These are phyloP conservation scores for Tenthredo amoena DNA, from an alignment of 2,888 invertebrate species.

Conservation along the genomic window DNA sequence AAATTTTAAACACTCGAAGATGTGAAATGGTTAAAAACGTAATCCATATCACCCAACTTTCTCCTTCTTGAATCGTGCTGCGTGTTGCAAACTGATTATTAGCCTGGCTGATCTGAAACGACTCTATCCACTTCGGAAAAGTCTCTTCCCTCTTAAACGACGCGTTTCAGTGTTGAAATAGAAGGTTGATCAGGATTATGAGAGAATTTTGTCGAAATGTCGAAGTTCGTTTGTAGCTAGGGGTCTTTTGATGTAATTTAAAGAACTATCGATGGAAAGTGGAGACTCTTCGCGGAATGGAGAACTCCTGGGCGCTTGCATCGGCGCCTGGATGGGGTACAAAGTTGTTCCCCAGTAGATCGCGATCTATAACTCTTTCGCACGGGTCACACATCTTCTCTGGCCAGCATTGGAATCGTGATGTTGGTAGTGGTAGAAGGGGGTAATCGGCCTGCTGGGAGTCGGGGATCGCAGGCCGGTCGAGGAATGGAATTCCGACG, in stretches of 20 bases:
- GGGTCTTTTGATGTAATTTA: not conserved
- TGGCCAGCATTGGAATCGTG: not conserved
- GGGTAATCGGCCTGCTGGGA: conserved; percentile 68
- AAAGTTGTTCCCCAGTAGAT: conserved; percentile 16
- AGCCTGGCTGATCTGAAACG: not conserved
- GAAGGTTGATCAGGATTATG: not conserved
- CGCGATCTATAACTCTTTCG: conserved; percentile 50
- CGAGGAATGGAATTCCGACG: conserved; percentile 55
- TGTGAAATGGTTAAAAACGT: not conserved
- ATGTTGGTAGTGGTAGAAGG: conserved; percentile 6
- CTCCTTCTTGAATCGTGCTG: not conserved
- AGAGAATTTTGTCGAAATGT: not conserved
- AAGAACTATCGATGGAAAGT: not conserved
- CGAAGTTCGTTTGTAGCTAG: not conserved
- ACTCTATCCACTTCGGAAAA: not conserved
- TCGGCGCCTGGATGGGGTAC: not conserved
- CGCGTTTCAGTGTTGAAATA: not conserved
- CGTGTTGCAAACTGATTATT: not conserved
- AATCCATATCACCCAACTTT: not conserved
- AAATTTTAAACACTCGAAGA: not conserved
- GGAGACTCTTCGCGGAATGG: not conserved
- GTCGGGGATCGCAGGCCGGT: conserved; percentile 34
- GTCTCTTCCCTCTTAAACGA: not conserved
- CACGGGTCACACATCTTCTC: conserved; percentile 51
- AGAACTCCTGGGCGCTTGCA: not conserved